Conservation (phyloP, 2,888 invertebrate genomes). For the Drosophila engyochracea region DNA sequence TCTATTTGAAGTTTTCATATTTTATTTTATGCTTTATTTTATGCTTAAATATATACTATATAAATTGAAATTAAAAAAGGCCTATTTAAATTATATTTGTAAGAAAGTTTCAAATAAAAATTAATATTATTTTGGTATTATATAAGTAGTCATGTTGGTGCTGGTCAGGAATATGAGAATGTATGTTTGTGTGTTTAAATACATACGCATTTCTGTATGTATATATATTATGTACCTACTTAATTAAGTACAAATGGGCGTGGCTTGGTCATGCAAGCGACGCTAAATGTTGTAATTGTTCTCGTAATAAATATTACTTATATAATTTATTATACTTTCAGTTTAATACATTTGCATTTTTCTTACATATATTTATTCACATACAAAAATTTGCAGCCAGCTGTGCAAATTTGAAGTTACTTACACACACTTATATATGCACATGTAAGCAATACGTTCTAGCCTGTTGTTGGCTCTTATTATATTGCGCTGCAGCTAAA, state of each 20-base stretch:
- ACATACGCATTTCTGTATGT: not conserved
- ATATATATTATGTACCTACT: conserved; percentile 1
- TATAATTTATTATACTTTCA: not conserved
- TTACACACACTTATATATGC: not conserved
- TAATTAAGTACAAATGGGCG: not conserved
- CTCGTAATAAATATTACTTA: not conserved
- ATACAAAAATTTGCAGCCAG: conserved; percentile 3
- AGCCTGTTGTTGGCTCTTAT: conserved; percentile 21
- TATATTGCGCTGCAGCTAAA: conserved; percentile 37
- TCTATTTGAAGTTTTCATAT: not conserved
- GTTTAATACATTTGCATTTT: conserved; percentile 33
- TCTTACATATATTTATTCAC: not conserved
- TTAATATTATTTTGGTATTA: not conserved
- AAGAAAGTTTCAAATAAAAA: not conserved
- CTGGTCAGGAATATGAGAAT: conserved; percentile 4
- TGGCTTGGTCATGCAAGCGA: not conserved
- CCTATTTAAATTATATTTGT: too few species aligned
- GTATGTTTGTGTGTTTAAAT: not conserved
- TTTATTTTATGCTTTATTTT: not conserved
- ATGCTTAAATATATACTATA: conserved; percentile 7
- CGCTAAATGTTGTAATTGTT: conserved; percentile 1
- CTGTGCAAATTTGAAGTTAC: conserved; percentile 46
- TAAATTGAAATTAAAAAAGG: not conserved
- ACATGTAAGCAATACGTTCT: conserved; percentile 25
- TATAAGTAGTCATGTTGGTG: not conserved